These are phyloP conservation scores for Sipha maydis DNA, from an alignment of 2,888 invertebrate species.

Conservation along the genomic window DNA sequence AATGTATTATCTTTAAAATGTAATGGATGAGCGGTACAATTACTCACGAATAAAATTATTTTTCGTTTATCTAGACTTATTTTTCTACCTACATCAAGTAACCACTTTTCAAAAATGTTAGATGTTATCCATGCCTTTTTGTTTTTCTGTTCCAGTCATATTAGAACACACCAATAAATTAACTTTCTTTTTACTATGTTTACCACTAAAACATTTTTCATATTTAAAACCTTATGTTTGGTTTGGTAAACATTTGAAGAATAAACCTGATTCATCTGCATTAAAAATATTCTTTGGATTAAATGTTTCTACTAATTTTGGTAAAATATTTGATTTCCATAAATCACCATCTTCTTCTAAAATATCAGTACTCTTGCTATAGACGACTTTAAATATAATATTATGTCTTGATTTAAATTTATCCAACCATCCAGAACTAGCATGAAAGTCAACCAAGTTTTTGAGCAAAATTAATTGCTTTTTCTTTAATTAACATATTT, in stretches of 20 bases:
- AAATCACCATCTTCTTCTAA: background rate
- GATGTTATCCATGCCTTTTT: too few species aligned
- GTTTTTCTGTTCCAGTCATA: too few species aligned
- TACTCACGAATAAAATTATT: background rate
- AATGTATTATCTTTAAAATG: too few species aligned
- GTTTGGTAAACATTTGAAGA: too few species aligned
- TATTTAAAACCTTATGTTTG: too few species aligned
- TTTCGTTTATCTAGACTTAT: background rate
- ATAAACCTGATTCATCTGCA: too few species aligned
- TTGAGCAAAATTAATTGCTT: background rate
- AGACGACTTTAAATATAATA: slow-evolving; percentile 3
- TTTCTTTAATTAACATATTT: background rate
- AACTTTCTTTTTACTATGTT: too few species aligned
- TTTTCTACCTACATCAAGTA: background rate
- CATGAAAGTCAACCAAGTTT: background rate
- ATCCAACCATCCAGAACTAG: slow-evolving; percentile 6
- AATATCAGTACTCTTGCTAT: background rate
- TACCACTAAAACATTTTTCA: too few species aligned
- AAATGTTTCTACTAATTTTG: background rate
- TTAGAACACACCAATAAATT: too few species aligned
- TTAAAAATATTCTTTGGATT: background rate
- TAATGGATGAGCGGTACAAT: background rate
- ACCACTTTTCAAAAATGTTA: background rate
- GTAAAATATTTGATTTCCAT: background rate
- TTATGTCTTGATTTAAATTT: background rate